Percentiles rank a stretch among this genome's conserved stretches.
Conservation (phyloP, 2,888 invertebrate species). For the Sisyra terminalis region DNA sequence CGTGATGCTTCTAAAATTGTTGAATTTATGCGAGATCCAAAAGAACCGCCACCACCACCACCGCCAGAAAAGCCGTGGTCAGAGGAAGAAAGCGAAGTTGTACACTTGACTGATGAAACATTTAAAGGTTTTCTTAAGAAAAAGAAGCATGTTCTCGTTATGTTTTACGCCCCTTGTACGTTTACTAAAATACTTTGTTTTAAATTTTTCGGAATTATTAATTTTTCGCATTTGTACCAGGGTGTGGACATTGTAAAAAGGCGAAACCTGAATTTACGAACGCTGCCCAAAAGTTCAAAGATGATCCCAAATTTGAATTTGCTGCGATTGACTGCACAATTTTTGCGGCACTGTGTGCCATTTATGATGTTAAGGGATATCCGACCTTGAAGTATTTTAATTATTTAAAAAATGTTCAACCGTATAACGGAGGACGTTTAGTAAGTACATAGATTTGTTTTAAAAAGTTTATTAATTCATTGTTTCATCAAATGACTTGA, state of each 20-base stretch:
- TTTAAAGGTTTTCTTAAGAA: conserved; percentile 63
- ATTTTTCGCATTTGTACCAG: conserved; percentile 25
- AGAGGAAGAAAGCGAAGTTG: conserved; percentile 56
- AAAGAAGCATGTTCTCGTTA: conserved; percentile 72
- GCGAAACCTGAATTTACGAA: conserved; percentile 66
- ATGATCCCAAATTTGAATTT: conserved; percentile 60
- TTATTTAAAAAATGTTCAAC: conserved; percentile 48
- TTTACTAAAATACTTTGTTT: conserved; percentile 15
- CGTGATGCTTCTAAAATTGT: conserved; percentile 63
- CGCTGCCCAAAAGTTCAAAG: conserved; percentile 58
- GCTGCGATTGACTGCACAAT: conserved; percentile 67
- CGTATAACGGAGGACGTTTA: conserved; percentile 60
- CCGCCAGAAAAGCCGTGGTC: conserved; percentile 68
- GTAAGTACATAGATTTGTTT: too few relatives aligned
- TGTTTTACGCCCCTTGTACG: conserved; percentile 90
- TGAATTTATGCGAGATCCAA: conserved; percentile 69
- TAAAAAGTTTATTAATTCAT: too few relatives aligned
- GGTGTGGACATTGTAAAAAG: conserved; percentile 84
- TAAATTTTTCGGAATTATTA: conserved; percentile 3
- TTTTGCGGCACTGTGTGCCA: conserved; percentile 43
- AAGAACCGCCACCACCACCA: conserved; percentile 67
- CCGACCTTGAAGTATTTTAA: conserved; percentile 79
- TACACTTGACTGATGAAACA: conserved; percentile 54
- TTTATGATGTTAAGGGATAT: conserved; percentile 62
- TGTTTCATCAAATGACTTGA: too few relatives aligned